phyloP scores from a whole-genome alignment of 2,888 invertebrate genomes.

The Crepidodera aurea region DNA sequence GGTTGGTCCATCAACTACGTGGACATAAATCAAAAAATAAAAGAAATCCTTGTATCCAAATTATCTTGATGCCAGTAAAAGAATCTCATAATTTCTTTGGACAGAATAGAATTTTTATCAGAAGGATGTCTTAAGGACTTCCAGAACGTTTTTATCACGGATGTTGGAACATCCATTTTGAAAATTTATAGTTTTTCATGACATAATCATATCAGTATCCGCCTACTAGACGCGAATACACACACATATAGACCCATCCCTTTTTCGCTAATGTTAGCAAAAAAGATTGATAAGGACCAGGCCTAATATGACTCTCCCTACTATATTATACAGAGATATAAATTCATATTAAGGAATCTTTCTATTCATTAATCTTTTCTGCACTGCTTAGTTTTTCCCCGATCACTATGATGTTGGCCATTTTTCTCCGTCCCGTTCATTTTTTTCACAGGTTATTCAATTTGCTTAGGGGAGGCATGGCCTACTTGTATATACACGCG shows the following conservation, averaged over 20 bases:
- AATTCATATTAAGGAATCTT: constrained; percentile 34
- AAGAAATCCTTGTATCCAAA: too few relatives aligned
- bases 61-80: too few relatives aligned
- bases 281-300: constrained; percentile 33
- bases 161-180: constrained; percentile 25
- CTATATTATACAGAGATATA: constrained; percentile 33
- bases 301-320: constrained; percentile 34
- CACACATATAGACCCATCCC: constrained; percentile 24
- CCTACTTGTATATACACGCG: constrained; percentile 29
- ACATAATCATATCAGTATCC: constrained; percentile 34
- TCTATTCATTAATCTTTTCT: constrained; percentile 35
- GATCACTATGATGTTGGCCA: constrained; percentile 29
- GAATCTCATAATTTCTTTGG: not conserved
- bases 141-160: constrained; percentile 26
- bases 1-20: too few relatives aligned
- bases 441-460: constrained; percentile 41
- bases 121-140: constrained; percentile 13
- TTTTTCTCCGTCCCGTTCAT: constrained; percentile 35
- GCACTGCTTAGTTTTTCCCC: constrained; percentile 36
- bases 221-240: constrained; percentile 19
- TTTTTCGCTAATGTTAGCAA: constrained; percentile 33
- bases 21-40: too few relatives aligned
- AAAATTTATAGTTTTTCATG: constrained; percentile 32
- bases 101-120: constrained; percentile 15
- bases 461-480: constrained; percentile 30